phyloP scores from a whole-genome alignment of 1,140 invertebrate species.

The Panulirus ornatus region DNA sequence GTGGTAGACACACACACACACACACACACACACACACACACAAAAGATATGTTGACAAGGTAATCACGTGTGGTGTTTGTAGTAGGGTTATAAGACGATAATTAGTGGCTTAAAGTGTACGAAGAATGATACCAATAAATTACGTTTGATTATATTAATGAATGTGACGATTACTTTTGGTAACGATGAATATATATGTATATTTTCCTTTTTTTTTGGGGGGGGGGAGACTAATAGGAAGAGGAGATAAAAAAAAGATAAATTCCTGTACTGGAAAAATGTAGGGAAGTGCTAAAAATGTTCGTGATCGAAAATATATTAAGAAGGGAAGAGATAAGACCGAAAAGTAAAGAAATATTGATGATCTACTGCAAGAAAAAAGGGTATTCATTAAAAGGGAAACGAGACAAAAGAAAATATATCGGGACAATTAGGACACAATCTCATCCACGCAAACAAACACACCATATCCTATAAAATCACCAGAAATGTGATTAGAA shows the following conservation, averaged over 20 bases:
- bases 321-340: background rate
- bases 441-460: background rate
- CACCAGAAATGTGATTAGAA: background rate
- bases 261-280: background rate
- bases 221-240: background rate
- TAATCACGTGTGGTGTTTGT: no score
- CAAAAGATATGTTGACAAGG: no score
- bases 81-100: no score
- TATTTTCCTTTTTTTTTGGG: no score
- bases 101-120: no score
- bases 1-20: no score
- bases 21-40: no score
- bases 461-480: background rate
- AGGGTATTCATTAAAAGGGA: background rate
- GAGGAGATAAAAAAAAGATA: background rate
- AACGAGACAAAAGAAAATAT: background rate
- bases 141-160: no score
- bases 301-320: background rate
- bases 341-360: background rate
- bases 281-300: background rate
- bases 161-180: no score
- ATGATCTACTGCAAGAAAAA: background rate
- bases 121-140: no score
- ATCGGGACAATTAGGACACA: no score
- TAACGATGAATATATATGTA: no score